Conservation (phyloP, 2,113 vertebrate species). For the Lepidothrix coronata region DNA sequence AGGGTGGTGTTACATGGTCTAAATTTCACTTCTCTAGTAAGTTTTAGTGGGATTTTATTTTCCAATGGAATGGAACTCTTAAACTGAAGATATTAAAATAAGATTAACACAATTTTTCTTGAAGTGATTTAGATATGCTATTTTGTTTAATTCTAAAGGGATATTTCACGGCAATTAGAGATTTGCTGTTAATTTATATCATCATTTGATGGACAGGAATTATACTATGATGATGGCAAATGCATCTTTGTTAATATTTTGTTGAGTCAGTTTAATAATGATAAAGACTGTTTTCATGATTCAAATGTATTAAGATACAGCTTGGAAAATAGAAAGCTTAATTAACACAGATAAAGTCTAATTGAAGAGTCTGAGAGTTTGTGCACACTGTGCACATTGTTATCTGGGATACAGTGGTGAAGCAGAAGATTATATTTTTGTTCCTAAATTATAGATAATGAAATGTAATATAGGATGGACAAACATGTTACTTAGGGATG, state of each 20-base stretch:
- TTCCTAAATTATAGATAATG: background rate
- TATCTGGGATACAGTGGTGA: conserved; percentile 10
- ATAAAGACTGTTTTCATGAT: conserved; percentile 42
- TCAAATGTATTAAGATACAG: conserved; percentile 38
- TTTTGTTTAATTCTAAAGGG: background rate
- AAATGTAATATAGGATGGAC: background rate
- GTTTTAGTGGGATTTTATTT: background rate
- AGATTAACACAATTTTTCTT: background rate
- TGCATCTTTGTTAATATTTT: conserved; percentile 21
- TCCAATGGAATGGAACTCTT: background rate
- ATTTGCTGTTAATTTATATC: conserved; percentile 11
- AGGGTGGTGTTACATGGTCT: background rate
- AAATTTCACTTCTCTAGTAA: background rate
- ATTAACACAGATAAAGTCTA: conserved; percentile 61
- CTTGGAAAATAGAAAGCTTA: conserved; percentile 51
- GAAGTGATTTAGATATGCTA: background rate
- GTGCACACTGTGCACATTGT: background rate
- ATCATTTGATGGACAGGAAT: background rate
- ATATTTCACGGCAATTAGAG: background rate
- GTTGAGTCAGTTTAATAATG: conserved; percentile 40
- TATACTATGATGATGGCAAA: background rate
- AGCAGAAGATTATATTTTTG: background rate
- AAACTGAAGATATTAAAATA: background rate
- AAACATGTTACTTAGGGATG: background rate
- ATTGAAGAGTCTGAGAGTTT: conserved; percentile 4